Evolutionary conservation across 2,888 invertebrate genomes (phyloP).

Genomic region (Nasonia oneida): DNA sequence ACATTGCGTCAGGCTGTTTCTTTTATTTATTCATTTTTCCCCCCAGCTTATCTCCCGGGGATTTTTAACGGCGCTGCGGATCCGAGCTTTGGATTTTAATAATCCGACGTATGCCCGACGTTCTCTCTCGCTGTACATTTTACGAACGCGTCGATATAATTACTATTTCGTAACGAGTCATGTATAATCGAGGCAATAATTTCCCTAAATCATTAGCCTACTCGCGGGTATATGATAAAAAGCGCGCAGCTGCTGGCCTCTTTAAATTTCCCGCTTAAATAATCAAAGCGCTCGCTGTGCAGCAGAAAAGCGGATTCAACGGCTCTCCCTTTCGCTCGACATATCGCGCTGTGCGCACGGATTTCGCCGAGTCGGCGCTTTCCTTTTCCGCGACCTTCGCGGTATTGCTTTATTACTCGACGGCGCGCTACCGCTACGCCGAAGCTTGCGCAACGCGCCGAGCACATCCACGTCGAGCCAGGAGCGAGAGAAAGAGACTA

Average conservation of each 20-base stretch:
- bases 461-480: neutral
- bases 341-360: conserved; percentile 19
- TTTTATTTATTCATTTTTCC: neutral
- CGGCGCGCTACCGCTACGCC: conserved; percentile 29
- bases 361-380: conserved; percentile 55
- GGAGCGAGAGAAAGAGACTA: neutral
- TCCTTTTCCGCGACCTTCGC: conserved; percentile 59
- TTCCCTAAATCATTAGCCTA: neutral
- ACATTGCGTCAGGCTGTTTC: neutral
- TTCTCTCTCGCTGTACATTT: too few species aligned
- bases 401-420: conserved; percentile 57
- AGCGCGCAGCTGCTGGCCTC: neutral
- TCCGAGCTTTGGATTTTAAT: neutral
- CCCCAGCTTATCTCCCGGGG: neutral
- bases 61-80: neutral
- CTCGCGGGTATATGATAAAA: neutral
- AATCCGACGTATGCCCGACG: too few species aligned
- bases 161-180: too few species aligned
- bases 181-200: neutral
- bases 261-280: neutral
- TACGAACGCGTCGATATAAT: too few species aligned
- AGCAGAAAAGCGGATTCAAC: conserved; percentile 5
- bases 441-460: conserved; percentile 33
- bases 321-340: conserved; percentile 43
- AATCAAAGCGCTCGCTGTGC: neutral